Evolutionary conservation across 2,888 invertebrate genomes (phyloP), one percentile per base, ranked within the genome.

Genomic region (Augochlorella aurata): DNA sequence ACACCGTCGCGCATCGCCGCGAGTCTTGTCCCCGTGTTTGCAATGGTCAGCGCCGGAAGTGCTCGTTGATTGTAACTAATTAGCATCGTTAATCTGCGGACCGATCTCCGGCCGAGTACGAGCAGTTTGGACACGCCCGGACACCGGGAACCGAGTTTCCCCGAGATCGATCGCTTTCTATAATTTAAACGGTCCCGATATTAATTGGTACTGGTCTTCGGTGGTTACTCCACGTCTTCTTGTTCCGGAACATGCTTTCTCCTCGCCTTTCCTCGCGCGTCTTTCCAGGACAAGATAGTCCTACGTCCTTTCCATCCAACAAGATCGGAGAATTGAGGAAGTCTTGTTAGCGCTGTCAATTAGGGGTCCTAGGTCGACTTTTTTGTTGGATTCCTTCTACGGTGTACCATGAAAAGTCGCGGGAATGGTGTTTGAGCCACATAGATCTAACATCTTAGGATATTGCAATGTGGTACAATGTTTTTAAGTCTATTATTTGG

Each of bases 51-150:
- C 49, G 61, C 61, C 81, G 81, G 82, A 81, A 82, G 69, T 81
- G 74, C 52, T 70, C 63, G 81, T 79, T 82, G 81, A 82, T 82
- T 81, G 61, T 70, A 67, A 82, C 74, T 82, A 81, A 82, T 82
- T 66, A 70, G 69, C 44, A 47, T 74, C 73, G 58, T 81, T 81
- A 81, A 82, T 81, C 81, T 74, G 61, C 7, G n/a, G 0, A 38
- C 50, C 21, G 38, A 49, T 47, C 50, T 76, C 47, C 47, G 83
- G 77, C 7, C 61, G 16, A 77, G 38, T 21, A 74, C 65, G 54
- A 77, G 76, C 72, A 73, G 44, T 75, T 58, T 70, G 50, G 71
- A 74, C 74, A 21, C 29, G 21, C 21, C 38, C 12, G 12, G 24
- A 21, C 14, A 69, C 44, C n/a, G n/a, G 16, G 49, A 72, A 50